A percentile compares a stretch with the other conserved stretches of the same genome.
phyloP scores from a whole-genome alignment of 2,797 vertebrate species.

The Crypturellus tataupa region DNA sequence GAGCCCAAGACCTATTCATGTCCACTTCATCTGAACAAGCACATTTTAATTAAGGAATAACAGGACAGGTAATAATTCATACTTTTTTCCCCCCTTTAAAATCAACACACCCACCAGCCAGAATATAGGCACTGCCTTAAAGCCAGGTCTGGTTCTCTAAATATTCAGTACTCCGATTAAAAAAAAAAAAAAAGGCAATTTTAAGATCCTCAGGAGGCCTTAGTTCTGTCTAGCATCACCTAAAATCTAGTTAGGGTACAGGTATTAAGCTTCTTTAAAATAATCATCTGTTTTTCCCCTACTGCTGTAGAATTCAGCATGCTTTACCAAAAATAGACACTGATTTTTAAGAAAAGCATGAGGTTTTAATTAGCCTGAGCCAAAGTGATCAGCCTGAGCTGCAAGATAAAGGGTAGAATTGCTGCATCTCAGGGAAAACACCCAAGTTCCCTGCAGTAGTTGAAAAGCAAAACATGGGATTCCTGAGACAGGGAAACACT shows the following conservation, averaged over 20 bases:
- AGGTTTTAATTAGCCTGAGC: constrained; percentile 33
- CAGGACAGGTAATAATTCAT: neutral
- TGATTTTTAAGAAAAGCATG: neutral
- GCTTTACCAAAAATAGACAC: neutral
- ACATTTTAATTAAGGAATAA: neutral
- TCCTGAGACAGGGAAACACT: neutral
- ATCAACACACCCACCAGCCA: neutral
- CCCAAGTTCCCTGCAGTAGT: neutral
- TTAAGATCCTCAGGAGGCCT: neutral
- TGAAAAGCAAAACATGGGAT: neutral
- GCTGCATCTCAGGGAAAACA: neutral
- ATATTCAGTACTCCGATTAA: neutral
- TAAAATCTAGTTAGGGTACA: neutral
- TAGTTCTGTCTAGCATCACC: neutral
- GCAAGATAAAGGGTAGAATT: neutral
- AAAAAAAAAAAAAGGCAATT: accelerated
- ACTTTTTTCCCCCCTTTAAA: neutral
- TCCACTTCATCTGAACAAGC: neutral
- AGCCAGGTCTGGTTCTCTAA: neutral
- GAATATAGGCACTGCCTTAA: neutral
- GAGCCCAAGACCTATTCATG: neutral
- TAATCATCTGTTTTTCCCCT: neutral
- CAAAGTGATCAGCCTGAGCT: neutral
- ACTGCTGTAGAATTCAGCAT: neutral
- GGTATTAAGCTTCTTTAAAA: neutral